phyloP scores from a whole-genome alignment of 2,797 vertebrate species.

The Selene dorsalis region DNA sequence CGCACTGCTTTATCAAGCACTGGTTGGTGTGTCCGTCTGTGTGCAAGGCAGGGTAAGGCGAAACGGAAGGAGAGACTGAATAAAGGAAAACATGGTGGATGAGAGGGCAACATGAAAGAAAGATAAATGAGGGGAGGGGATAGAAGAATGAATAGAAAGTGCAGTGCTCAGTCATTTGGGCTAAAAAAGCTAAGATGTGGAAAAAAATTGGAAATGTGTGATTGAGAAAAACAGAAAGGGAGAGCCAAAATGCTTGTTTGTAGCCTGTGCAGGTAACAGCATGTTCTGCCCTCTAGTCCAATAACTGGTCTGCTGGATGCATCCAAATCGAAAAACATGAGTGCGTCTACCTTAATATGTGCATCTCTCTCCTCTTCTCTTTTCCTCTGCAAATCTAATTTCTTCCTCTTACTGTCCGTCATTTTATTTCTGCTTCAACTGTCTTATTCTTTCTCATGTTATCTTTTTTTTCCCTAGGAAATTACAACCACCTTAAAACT shows the following conservation, averaged over 20 bases:
- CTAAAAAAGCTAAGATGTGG: slow-evolving; percentile 3
- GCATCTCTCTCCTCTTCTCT: slow-evolving; percentile 11
- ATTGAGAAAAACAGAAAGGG: slow-evolving; percentile 16
- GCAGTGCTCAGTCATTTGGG: background rate
- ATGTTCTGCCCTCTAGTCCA: slow-evolving; percentile 60
- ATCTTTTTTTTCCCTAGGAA: background rate
- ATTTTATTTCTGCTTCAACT: slow-evolving; percentile 12
- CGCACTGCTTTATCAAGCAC: slow-evolving; percentile 5
- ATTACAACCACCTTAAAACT: background rate
- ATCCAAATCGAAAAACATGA: slow-evolving; percentile 57
- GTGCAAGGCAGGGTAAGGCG: slow-evolving; percentile 2
- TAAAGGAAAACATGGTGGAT: slow-evolving; percentile 9
- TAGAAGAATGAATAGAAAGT: slow-evolving; percentile 4
- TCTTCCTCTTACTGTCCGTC: background rate
- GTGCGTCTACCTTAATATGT: slow-evolving; percentile 44
- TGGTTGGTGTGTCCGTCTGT: slow-evolving; percentile 10
- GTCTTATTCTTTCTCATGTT: background rate
- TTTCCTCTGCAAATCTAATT: slow-evolving; percentile 9
- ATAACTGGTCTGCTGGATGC: slow-evolving; percentile 51
- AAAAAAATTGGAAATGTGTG: slow-evolving; percentile 13
- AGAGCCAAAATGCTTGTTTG: slow-evolving; percentile 26
- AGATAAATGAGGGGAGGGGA: background rate
- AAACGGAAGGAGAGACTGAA: background rate
- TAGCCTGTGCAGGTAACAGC: slow-evolving; percentile 35
- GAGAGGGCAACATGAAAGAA: slow-evolving; percentile 13